phyloP scores from a whole-genome alignment of 2,797 vertebrate species.

The Distichodus sexfasciatus region DNA sequence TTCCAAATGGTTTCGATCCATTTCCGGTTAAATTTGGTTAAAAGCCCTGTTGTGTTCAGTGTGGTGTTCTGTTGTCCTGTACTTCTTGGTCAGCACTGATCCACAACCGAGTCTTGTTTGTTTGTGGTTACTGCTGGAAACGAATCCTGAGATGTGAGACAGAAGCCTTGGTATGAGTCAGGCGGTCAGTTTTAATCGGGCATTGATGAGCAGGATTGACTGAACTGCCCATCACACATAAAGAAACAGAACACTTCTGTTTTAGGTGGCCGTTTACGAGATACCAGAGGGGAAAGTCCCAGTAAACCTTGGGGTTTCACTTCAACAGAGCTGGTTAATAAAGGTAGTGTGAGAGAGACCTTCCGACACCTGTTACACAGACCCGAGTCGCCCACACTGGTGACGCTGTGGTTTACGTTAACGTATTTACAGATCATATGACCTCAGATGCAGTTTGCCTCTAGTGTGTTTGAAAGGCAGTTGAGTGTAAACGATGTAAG shows the following conservation, averaged over 20 bases:
- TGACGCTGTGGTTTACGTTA: neutral
- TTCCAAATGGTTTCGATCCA: no score
- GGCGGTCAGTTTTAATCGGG: no score
- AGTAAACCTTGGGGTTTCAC: constrained; percentile 25
- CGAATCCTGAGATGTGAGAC: no score
- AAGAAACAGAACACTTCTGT: neutral
- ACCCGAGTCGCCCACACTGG: neutral
- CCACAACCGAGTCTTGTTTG: no score
- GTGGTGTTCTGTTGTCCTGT: no score
- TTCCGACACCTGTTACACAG: constrained; percentile 13
- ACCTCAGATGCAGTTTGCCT: neutral
- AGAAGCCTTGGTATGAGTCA: no score
- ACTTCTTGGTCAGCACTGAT: no score
- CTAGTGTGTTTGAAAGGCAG: neutral
- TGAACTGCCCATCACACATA: neutral
- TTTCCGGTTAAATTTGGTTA: no score
- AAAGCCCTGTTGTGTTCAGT: no score
- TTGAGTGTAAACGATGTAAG: no score
- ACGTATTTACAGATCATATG: neutral
- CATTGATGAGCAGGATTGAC: no score
- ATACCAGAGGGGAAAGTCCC: constrained; percentile 26
- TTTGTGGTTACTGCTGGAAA: no score
- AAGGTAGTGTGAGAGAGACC: neutral
- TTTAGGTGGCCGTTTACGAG: neutral
- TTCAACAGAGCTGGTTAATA: constrained; percentile 27